Evolutionary conservation across 2,113 vertebrate genomes (phyloP).

Genomic region (Larimichthys polyactis): DNA sequence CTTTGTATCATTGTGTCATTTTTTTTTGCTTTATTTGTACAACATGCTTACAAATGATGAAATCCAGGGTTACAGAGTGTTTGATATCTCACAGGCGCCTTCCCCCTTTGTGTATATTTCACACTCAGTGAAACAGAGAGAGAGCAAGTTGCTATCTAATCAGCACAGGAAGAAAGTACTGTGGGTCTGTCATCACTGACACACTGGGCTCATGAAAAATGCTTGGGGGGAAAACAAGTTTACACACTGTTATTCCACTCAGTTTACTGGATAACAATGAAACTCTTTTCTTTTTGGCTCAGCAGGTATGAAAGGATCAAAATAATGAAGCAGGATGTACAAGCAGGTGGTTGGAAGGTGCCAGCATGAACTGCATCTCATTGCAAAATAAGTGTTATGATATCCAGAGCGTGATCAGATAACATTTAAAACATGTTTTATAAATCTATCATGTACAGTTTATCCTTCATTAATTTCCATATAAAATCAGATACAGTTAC

Average conservation of each 20-base stretch:
- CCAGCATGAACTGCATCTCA: conserved; percentile 14
- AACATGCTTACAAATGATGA: background rate
- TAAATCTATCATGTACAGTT: background rate
- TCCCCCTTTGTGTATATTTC: conserved; percentile 18
- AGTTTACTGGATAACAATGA: conserved; percentile 36
- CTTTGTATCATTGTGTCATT: background rate
- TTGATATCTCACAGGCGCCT: background rate
- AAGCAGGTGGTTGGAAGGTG: conserved; percentile 10
- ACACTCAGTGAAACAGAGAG: conserved; percentile 38
- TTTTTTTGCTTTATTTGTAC: background rate
- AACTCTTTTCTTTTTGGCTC: conserved; percentile 10
- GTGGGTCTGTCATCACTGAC: conserved; percentile 47
- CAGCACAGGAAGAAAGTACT: conserved; percentile 51
- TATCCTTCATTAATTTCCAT: conserved; percentile 1
- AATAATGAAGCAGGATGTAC: background rate
- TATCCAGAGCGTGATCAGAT: conserved; percentile 33
- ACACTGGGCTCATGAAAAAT: conserved; percentile 8
- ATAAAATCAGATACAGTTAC: background rate
- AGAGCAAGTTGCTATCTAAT: conserved; percentile 38
- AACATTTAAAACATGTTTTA: conserved; percentile 17
- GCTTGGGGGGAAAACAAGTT: conserved; percentile 7
- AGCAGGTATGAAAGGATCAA: conserved; percentile 8
- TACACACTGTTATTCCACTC: conserved; percentile 13
- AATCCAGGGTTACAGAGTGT: background rate
- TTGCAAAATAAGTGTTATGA: background rate